Conservation (phyloP, 2,888 invertebrate genomes). For the Epistrophe grossulariae region DNA sequence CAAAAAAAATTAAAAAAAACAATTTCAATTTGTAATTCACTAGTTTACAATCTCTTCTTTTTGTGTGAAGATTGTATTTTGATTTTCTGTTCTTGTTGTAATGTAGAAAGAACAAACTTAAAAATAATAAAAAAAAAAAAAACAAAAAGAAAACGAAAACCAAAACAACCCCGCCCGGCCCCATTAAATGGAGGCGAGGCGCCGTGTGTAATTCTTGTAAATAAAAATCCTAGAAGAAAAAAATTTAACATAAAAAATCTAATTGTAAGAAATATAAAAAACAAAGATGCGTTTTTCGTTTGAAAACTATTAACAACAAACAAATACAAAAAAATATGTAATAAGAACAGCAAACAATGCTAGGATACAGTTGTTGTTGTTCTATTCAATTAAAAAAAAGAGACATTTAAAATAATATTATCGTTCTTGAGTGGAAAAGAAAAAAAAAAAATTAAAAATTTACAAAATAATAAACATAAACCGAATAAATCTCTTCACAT, state of each 20-base stretch:
- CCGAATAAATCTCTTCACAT: conserved; percentile 43
- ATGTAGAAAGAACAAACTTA: conserved; percentile 70
- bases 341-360: conserved; percentile 47
- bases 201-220: conserved; percentile 63
- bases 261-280: conserved; percentile 40
- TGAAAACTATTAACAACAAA: conserved; percentile 49
- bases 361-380: conserved; percentile 28
- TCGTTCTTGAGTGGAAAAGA: conserved; percentile 62
- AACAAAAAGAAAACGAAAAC: conserved; percentile 42
- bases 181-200: conserved; percentile 53
- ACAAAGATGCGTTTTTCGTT: conserved; percentile 50
- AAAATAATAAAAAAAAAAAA: conserved; percentile 34
- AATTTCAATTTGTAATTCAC: conserved; percentile 54
- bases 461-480: conserved; percentile 36
- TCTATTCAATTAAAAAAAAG: conserved; percentile 48
- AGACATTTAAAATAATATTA: conserved; percentile 30
- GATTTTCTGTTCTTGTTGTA: conserved; percentile 63
- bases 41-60: conserved; percentile 55
- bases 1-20: conserved; percentile 23
- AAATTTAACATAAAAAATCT: conserved; percentile 53
- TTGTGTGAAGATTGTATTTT: conserved; percentile 53
- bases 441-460: conserved; percentile 25
- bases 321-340: conserved; percentile 35
- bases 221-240: conserved; percentile 66
- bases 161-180: conserved; percentile 25